Conservation (phyloP, 2,888 invertebrate species). For the Celastrina argiolus region DNA sequence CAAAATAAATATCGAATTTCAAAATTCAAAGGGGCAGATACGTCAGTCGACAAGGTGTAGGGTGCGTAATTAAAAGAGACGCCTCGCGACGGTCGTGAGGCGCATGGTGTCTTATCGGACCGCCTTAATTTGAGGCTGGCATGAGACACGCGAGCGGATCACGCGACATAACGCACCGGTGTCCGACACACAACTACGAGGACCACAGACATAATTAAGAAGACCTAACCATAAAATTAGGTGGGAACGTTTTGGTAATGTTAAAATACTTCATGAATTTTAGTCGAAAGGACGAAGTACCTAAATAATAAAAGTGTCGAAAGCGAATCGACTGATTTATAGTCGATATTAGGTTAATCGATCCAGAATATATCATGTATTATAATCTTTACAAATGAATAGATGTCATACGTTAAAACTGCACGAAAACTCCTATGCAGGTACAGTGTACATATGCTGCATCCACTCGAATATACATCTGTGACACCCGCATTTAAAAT, state of each 20-base stretch:
- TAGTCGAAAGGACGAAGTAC: too few relatives aligned
- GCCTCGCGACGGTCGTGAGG: slow-evolving; percentile 72
- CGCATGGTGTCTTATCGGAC: slow-evolving; percentile 70
- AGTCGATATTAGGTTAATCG: too few relatives aligned
- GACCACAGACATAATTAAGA: neutral
- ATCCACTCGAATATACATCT: neutral
- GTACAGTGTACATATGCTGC: neutral
- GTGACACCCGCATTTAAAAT: slow-evolving; percentile 47
- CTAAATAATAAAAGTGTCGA: too few relatives aligned
- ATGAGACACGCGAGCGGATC: slow-evolving; percentile 72
- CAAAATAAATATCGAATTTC: slow-evolving; percentile 32
- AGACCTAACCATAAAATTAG: neutral
- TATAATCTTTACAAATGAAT: too few relatives aligned
- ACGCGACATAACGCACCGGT: slow-evolving; percentile 65
- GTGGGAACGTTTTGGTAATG: too few relatives aligned
- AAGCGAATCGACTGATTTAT: too few relatives aligned
- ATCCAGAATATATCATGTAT: too few relatives aligned
- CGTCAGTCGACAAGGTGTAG: slow-evolving; percentile 51
- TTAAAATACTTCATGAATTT: too few relatives aligned
- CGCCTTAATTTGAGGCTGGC: slow-evolving; percentile 72
- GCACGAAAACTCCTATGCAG: too few relatives aligned
- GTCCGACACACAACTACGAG: slow-evolving; percentile 38
- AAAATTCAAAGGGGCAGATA: slow-evolving; percentile 63
- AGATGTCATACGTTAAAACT: too few relatives aligned
- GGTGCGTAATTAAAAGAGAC: slow-evolving; percentile 77